Percentiles rank a stretch among this genome's conserved stretches.
These are phyloP conservation scores for Caenorhabditis macrosperma DNA, from an alignment of 2,888 invertebrate species.

Conservation along the genomic window DNA sequence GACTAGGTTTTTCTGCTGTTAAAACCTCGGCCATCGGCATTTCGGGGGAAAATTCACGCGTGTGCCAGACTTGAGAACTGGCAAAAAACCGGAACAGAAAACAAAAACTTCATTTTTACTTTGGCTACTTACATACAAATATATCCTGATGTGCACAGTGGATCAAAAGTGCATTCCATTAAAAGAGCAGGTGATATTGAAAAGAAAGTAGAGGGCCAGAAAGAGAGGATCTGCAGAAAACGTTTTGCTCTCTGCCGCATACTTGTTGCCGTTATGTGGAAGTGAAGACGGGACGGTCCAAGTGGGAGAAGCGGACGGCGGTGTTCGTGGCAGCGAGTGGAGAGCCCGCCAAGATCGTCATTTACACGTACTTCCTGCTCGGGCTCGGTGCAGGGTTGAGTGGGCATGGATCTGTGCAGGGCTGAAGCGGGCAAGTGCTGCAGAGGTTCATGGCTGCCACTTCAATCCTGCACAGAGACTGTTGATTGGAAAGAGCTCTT, in stretches of 20 bases:
- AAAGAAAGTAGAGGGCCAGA: background rate
- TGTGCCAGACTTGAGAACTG: no score
- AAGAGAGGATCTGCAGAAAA: background rate
- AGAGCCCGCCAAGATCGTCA: slow-evolving; percentile 9
- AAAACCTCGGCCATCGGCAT: background rate
- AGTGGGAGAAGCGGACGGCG: slow-evolving; percentile 23
- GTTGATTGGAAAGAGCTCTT: background rate
- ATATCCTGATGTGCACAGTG: slow-evolving; percentile 17
- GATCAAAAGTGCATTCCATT: slow-evolving; percentile 1
- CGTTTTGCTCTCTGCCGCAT: background rate
- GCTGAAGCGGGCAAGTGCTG: background rate
- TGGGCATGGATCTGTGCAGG: background rate
- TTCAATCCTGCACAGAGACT: slow-evolving; percentile 25
- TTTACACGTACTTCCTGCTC: slow-evolving; percentile 32
- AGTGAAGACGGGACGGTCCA: slow-evolving; percentile 14
- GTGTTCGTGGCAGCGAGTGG: slow-evolving; percentile 4
- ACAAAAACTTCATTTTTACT: background rate
- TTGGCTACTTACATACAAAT: background rate
- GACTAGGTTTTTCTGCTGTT: background rate
- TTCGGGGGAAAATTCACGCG: background rate
- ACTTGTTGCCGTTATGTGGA: slow-evolving; percentile 21
- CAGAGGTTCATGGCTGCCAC: slow-evolving; percentile 1
- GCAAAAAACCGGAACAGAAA: background rate
- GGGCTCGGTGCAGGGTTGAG: slow-evolving; percentile 41
- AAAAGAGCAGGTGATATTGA: slow-evolving; percentile 15